phyloP scores from a whole-genome alignment of 2,113 vertebrate species.

The Monopterus albus region DNA sequence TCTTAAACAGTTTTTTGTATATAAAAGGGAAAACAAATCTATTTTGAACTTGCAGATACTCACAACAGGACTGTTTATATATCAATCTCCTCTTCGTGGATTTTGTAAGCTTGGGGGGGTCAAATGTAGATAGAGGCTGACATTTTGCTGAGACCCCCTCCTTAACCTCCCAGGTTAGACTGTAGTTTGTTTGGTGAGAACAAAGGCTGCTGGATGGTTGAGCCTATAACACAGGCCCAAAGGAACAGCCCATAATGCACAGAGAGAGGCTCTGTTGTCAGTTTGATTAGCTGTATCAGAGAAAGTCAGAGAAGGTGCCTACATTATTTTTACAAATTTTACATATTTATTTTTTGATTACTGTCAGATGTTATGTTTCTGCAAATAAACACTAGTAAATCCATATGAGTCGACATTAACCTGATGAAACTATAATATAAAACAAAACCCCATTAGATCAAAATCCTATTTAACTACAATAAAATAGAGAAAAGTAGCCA shows the following conservation, averaged over 20 bases:
- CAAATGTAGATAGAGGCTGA: slow-evolving; percentile 22
- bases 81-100: slow-evolving; percentile 46
- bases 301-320: slow-evolving; percentile 61
- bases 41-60: slow-evolving; percentile 56
- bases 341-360: slow-evolving; percentile 54
- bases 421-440: slow-evolving; percentile 38
- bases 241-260: slow-evolving; percentile 61
- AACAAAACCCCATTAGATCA: slow-evolving; percentile 43
- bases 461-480: slow-evolving; percentile 66
- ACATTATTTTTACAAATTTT: slow-evolving; percentile 47
- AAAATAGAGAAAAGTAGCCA: slow-evolving; percentile 64
- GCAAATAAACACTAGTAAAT: slow-evolving; percentile 51
- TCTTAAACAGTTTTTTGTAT: slow-evolving; percentile 69
- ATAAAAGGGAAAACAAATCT: slow-evolving; percentile 53
- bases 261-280: slow-evolving; percentile 48
- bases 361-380: slow-evolving; percentile 62
- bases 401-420: slow-evolving; percentile 18
- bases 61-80: slow-evolving; percentile 65
- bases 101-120: slow-evolving; percentile 40
- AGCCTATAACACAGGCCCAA: slow-evolving; percentile 43
- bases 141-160: slow-evolving; percentile 24
- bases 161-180: slow-evolving; percentile 38
- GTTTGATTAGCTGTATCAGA: slow-evolving; percentile 38
- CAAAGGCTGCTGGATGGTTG: slow-evolving; percentile 28
- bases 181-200: slow-evolving; percentile 41